Percentiles rank a stretch among this genome's conserved stretches.
These are phyloP conservation scores for Tribolium freemani DNA, from an alignment of 2,888 invertebrate species.

Conservation along the genomic window DNA sequence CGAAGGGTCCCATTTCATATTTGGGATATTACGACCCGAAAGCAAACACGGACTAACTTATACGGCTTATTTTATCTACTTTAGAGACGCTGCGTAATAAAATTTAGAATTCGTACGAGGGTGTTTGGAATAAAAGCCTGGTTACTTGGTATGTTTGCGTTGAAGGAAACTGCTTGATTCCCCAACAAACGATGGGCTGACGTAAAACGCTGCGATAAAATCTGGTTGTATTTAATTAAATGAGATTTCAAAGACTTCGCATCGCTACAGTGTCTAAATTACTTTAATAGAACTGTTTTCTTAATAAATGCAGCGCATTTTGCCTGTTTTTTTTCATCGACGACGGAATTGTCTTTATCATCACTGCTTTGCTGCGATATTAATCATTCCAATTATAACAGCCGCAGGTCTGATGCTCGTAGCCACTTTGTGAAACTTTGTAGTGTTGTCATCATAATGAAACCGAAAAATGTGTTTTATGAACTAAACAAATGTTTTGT, in stretches of 20 bases:
- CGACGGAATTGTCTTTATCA: not conserved
- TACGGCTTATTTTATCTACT: constrained; percentile 45
- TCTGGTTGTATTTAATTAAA: constrained; percentile 47
- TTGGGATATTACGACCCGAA: constrained; percentile 41
- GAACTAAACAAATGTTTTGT: not conserved
- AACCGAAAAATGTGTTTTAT: not conserved
- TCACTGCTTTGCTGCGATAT: no score
- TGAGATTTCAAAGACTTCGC: constrained; percentile 43
- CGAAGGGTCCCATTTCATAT: constrained; percentile 38
- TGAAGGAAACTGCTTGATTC: constrained; percentile 41
- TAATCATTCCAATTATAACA: no score
- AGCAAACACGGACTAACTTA: constrained; percentile 46
- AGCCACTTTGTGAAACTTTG: not conserved
- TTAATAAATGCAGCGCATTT: constrained; percentile 33
- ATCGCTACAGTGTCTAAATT: constrained; percentile 36
- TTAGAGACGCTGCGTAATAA: constrained; percentile 43
- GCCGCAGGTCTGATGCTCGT: no score
- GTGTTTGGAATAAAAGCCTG: constrained; percentile 38
- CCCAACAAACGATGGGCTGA: constrained; percentile 42
- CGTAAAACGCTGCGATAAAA: constrained; percentile 44
- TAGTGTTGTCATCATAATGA: not conserved
- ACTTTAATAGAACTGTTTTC: constrained; percentile 42
- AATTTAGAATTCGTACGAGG: constrained; percentile 47
- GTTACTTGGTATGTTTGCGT: constrained; percentile 37
- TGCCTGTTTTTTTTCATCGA: not conserved